These are phyloP conservation scores for Callospermophilus lateralis DNA, from an alignment of 2,113 vertebrate genomes.

Conservation along the genomic window DNA sequence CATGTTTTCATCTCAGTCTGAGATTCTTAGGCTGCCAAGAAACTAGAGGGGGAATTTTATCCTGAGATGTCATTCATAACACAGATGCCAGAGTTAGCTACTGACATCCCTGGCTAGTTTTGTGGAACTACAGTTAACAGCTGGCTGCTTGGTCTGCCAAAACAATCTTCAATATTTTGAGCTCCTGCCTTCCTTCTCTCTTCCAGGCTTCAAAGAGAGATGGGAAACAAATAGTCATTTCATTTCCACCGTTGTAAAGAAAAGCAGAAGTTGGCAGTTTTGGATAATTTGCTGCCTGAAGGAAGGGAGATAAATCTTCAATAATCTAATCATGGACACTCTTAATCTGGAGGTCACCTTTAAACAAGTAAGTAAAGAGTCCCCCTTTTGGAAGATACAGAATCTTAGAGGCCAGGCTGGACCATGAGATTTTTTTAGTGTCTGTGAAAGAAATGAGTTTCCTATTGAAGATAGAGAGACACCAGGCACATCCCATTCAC, in stretches of 20 bases:
- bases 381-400: not conserved
- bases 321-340: not conserved
- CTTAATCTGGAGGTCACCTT: not conserved
- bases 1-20: conserved; percentile 65
- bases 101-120: conserved; percentile 37
- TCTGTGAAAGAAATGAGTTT: not conserved
- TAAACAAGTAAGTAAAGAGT: not conserved
- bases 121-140: conserved; percentile 57
- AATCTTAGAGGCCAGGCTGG: not conserved
- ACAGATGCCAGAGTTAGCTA: conserved; percentile 52
- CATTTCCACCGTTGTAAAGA: not conserved
- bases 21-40: conserved; percentile 64
- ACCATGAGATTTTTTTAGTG: not conserved
- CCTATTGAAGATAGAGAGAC: not conserved
- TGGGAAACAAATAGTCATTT: conserved; percentile 40
- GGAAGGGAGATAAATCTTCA: not conserved
- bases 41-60: conserved; percentile 38
- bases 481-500: not conserved
- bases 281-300: not conserved
- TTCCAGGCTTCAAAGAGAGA: conserved; percentile 35
- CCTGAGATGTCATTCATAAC: conserved; percentile 27
- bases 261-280: not conserved
- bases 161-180: conserved; percentile 66
- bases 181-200: not conserved
- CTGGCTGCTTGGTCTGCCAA: conserved; percentile 70